A percentile compares a stretch with the other conserved stretches of the same genome.
Conservation (phyloP, 2,113 vertebrate genomes). For the Antigone vipio region DNA sequence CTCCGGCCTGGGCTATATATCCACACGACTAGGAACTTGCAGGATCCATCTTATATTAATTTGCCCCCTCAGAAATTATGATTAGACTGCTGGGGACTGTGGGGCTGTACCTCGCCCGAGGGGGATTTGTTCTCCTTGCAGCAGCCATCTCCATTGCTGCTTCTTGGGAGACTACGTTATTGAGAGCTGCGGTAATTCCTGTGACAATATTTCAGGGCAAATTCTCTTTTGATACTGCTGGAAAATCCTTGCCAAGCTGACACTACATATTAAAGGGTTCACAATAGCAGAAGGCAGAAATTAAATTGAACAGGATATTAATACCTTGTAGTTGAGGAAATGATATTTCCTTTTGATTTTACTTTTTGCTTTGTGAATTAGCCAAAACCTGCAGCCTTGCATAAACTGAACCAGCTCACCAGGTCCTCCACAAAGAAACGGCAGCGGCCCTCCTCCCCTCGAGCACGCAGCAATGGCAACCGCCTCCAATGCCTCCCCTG, state of each 20-base stretch:
- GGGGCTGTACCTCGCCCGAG: background rate
- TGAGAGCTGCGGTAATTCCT: slow-evolving; percentile 48
- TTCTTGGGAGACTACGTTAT: background rate
- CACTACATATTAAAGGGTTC: slow-evolving; percentile 57
- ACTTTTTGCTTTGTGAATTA: slow-evolving; percentile 48
- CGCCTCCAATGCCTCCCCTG: background rate
- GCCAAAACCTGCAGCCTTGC: slow-evolving; percentile 42
- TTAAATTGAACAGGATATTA: slow-evolving; percentile 79
- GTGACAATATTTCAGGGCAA: slow-evolving; percentile 55
- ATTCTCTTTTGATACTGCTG: slow-evolving; percentile 60
- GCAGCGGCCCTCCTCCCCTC: background rate
- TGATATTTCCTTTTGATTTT: slow-evolving; percentile 66
- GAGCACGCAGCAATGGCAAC: fast-evolving
- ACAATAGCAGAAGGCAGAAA: slow-evolving; percentile 60
- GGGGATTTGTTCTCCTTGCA: slow-evolving; percentile 42
- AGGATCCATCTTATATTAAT: background rate
- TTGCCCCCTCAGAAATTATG: background rate
- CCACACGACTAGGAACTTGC: background rate
- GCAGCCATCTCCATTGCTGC: slow-evolving; percentile 27
- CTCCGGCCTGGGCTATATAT: fast-evolving
- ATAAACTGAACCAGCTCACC: background rate
- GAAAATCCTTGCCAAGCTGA: slow-evolving; percentile 72
- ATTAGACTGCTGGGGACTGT: background rate
- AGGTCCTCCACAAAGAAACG: background rate
- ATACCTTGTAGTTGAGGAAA: slow-evolving; percentile 73